Base-by-base conservation (phyloP, 2,797 vertebrate species). In the Diplodus puntazzo region DNA sequence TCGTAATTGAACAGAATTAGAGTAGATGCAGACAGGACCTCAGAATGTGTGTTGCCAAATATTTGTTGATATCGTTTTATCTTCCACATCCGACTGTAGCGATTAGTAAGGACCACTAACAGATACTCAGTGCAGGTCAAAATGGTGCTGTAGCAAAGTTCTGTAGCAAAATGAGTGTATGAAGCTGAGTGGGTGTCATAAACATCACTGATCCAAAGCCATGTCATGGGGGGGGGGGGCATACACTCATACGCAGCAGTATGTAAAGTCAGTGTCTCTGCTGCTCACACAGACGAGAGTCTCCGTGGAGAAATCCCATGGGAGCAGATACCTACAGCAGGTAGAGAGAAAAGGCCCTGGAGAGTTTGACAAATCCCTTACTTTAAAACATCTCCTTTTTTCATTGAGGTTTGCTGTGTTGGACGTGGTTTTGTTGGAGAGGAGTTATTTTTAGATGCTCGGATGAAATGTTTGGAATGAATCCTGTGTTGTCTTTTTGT, bases 291-390 rank as follows among this genome's bases (percentile, higher is more conserved):
- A 97, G 97, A 97, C 95, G 96, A 94, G 96, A 97, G 94, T 95
- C 95, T 95, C 95, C 96, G 11, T 97, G 97, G 97, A 97, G 96
- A 96, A 97, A 95, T 95, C 95, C 96, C 89, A 95, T 95, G 94
- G 95, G 91, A 95, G 96, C 96, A 96, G 96, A 97, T 94, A 95
- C 96, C 89, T 95, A 95, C 93, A 96, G 89, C 97, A 97, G 97
- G 97, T 97, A 98, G 89, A 90, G 82, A 77, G 95, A 85, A 59
- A 78, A 75, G 92, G 93, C 93, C 90, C 93, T 91, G 94, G 92
- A 88, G 85, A 81, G 70, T 85, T 75, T 87, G 54, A 84, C 27
- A 75, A 79, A 71, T 52, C 54, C 23, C 46, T 71, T 62, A 66
- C 43, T 82, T 80, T 46, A n/a, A 83, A 83, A 75, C 52, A 46